Conservation (phyloP, 2,113 vertebrate genomes). For the Chlorodrepanis virens region DNA sequence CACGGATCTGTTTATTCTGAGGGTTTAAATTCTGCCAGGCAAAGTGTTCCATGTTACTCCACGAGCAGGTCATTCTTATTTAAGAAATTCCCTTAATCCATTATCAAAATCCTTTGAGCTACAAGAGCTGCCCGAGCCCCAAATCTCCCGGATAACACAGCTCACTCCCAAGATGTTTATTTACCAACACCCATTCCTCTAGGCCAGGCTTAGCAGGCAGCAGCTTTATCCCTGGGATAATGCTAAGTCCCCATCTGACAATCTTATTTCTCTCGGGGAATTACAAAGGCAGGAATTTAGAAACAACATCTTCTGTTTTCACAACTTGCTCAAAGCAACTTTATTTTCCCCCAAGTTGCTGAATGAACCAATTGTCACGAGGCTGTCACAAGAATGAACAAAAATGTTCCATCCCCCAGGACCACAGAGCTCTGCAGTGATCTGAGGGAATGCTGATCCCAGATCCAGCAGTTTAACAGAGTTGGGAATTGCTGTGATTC, state of each 20-base stretch:
- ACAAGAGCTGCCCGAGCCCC: not conserved
- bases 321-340: not conserved
- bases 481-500: not conserved
- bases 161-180: slow-evolving; percentile 25
- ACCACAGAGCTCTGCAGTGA: not conserved
- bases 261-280: slow-evolving; percentile 10
- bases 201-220: slow-evolving; percentile 29
- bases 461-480: not conserved
- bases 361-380: not conserved
- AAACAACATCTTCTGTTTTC: not conserved
- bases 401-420: not conserved
- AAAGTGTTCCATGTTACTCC: not conserved
- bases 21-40: not conserved
- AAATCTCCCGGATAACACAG: slow-evolving; percentile 15
- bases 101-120: slow-evolving; percentile 7
- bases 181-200: slow-evolving; percentile 36
- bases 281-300: slow-evolving; percentile 37
- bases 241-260: slow-evolving; percentile 19
- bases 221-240: slow-evolving; percentile 54
- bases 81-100: not conserved
- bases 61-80: not conserved
- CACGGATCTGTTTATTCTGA: not conserved
- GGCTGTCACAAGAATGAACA: not conserved
- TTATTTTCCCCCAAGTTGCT: not conserved
- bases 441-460: not conserved